Evolutionary conservation across 2,797 vertebrate species (phyloP).

Genomic region (Adrianichthys oophorus): DNA sequence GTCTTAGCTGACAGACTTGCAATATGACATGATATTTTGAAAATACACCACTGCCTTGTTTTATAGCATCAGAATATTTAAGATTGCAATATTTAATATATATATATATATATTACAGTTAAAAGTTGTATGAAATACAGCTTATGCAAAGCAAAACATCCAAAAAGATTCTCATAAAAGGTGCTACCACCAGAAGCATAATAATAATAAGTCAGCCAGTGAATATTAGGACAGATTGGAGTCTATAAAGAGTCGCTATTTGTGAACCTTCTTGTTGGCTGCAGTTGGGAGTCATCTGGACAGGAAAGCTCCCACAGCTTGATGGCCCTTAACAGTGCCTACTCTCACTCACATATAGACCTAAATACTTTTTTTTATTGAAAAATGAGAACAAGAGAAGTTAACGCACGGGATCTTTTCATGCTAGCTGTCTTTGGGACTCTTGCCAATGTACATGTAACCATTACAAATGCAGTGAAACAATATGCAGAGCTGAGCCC

Average conservation of each 20-base stretch:
- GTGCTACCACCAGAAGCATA: no score
- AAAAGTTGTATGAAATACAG: no score
- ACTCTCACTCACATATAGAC: conserved; percentile 20
- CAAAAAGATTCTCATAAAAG: no score
- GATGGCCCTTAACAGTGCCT: conserved; percentile 39
- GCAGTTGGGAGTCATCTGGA: conserved; percentile 55
- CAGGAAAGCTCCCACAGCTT: conserved; percentile 54
- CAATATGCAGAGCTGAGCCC: conserved; percentile 30
- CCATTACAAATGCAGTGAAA: conserved; percentile 53
- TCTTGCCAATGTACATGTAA: conserved; percentile 43
- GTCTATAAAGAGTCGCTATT: conserved; percentile 14
- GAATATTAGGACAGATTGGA: conserved; percentile 11
- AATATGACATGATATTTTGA: no score
- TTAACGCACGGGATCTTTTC: conserved; percentile 38
- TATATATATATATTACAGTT: no score
- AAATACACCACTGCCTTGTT: no score
- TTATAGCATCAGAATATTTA: no score
- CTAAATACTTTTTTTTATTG: conserved; percentile 43
- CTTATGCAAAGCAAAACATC: no score
- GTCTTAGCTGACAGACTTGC: no score
- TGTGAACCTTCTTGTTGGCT: conserved; percentile 27
- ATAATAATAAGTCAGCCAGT: background rate
- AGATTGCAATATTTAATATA: no score
- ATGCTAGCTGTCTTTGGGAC: conserved; percentile 52
- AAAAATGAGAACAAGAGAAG: conserved; percentile 39